A percentile compares a stretch with the other conserved stretches of the same genome.
These are phyloP conservation scores for Silurus asotus DNA, from an alignment of 2,113 vertebrate species.

Conservation along the genomic window DNA sequence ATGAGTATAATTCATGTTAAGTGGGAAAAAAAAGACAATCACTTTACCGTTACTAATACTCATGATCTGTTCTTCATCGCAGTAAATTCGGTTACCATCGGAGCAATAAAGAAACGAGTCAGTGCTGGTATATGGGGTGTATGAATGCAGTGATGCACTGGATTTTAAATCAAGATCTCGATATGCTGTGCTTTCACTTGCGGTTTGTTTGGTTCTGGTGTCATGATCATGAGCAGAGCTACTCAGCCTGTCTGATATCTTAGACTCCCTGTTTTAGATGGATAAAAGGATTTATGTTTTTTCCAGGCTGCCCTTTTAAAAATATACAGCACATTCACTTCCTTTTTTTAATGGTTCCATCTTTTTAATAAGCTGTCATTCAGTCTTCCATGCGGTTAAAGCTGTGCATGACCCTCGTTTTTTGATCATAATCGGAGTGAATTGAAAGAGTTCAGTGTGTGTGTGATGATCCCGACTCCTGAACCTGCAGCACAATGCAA, in stretches of 20 bases:
- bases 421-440: neutral
- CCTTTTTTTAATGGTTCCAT: neutral
- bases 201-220: neutral
- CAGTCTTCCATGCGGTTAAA: neutral
- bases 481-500: neutral
- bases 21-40: neutral
- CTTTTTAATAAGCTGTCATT: neutral
- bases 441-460: neutral
- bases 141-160: neutral
- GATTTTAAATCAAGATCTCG: neutral
- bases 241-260: neutral
- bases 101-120: conserved; percentile 12
- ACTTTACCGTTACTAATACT: conserved; percentile 13
- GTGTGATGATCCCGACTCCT: neutral
- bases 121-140: neutral
- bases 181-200: neutral
- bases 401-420: neutral
- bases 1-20: neutral
- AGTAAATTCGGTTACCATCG: conserved; percentile 21
- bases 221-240: neutral
- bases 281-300: neutral
- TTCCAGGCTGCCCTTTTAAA: neutral
- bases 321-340: neutral
- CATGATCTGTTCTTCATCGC: conserved; percentile 4
- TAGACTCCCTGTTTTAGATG: neutral